Evolutionary conservation across 2,113 vertebrate genomes (phyloP), one percentile per base, ranked within the genome.

Genomic region (Oenanthe oenanthe): DNA sequence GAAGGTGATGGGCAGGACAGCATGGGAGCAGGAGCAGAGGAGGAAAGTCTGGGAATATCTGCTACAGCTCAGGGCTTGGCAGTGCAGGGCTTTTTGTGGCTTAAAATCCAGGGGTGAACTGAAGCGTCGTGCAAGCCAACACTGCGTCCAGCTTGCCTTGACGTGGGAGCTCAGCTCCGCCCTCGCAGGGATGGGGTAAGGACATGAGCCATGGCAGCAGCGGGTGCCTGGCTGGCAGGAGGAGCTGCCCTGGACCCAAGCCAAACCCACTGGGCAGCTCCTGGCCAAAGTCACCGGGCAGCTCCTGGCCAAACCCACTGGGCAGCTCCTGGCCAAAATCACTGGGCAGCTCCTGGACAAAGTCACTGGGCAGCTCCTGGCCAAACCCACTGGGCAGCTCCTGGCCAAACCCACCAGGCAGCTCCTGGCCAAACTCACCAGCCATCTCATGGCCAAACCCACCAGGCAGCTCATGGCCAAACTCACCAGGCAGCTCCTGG

Each of bases 131-230:
- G 42, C 1, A 1, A 81, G 42, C 18, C 61, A 31, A 42, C 9
- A 6, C 57, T 15, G 17, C 22, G 28, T 43, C 36, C 12, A 2
- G n/a, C 21, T 25, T 57, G 19, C 8, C 28, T 22, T 51, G 24
- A 12, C 2, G 1, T 7, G 29, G 38, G 31, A 85, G 45, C 32
- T 83, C 38, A 51, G 4, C n/a, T 54, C 25, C 7, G 50, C 29
- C 21, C 25, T 29, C 0, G 0, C 51, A 45, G 85, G 50, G 60
- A 63, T 0, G 1, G 56, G 28, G 29, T 9, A 1, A 57, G n/a
- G 43, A 42, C 2, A 2, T 4, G 18, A 61, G 40, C 13, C 9
- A 1, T 13, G 78, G 3, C 3, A 1, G 21, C 8, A 56, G 43
- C 1, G 1, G 9, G 26, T 18, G 45, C 38, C 24, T 8, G 2